Evolutionary conservation across 2,113 vertebrate species (phyloP).

Genomic region (Patagioenas fasciata): DNA sequence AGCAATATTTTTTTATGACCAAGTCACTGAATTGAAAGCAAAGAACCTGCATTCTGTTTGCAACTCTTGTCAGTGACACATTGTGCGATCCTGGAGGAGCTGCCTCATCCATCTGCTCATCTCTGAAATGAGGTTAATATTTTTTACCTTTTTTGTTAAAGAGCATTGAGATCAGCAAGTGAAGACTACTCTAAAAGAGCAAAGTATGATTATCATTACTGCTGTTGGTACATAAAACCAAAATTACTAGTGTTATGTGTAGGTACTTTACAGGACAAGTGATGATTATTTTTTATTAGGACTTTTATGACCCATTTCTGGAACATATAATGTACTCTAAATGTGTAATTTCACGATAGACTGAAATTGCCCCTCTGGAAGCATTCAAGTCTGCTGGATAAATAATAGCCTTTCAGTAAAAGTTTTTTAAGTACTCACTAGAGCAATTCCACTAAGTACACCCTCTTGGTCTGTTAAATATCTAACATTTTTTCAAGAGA

Average conservation of each 20-base stretch:
- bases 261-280: background rate
- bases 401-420: background rate
- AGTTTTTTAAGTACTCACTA: background rate
- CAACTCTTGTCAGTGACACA: background rate
- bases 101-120: background rate
- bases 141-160: background rate
- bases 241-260: background rate
- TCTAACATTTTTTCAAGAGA: background rate
- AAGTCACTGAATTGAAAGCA: background rate
- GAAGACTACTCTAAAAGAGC: background rate
- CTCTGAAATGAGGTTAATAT: background rate
- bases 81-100: background rate
- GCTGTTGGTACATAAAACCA: background rate
- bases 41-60: background rate
- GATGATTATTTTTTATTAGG: background rate
- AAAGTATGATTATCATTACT: background rate
- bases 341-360: background rate
- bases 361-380: background rate
- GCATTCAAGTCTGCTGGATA: background rate
- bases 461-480: background rate
- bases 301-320: background rate
- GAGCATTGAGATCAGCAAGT: background rate
- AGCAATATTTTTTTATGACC: background rate
- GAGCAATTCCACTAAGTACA: background rate
- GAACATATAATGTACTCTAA: background rate